Conservation (phyloP, 2,888 invertebrate species). For the Drosophila nigricruria region DNA sequence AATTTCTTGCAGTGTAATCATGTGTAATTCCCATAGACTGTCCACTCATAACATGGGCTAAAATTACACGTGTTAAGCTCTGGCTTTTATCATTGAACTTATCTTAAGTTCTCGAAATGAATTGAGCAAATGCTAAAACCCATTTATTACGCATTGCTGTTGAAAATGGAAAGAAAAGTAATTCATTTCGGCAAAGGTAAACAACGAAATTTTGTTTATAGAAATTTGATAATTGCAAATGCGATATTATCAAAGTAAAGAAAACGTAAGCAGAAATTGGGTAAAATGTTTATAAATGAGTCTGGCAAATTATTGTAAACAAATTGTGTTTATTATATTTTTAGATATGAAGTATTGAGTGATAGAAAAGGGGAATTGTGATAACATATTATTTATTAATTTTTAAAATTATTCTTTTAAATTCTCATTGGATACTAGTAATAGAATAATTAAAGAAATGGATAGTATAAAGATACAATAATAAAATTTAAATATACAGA, state of each 20-base stretch:
- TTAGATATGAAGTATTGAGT: not conserved
- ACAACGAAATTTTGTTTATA: conserved; percentile 12
- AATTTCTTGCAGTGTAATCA: conserved; percentile 26
- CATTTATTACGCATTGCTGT: conserved; percentile 22
- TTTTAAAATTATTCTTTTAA: too few species aligned
- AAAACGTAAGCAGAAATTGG: not conserved
- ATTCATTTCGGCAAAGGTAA: conserved; percentile 17
- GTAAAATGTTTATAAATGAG: not conserved
- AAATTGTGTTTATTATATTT: not conserved
- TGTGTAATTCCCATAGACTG: conserved; percentile 8
- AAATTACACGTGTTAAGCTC: conserved; percentile 22
- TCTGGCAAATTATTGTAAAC: not conserved
- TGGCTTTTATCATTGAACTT: conserved; percentile 9
- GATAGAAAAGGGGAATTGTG: not conserved
- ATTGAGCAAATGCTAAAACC: conserved; percentile 21
- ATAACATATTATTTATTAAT: not conserved
- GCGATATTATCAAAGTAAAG: conserved; percentile 1
- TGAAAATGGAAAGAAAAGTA: conserved; percentile 3
- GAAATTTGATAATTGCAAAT: conserved; percentile 5
- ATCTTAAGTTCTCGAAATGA: conserved; percentile 23
- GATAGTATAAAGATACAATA: too few species aligned
- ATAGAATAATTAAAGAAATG: too few species aligned
- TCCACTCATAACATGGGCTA: not conserved
- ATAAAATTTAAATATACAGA: too few species aligned
- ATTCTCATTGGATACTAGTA: too few species aligned